Percentiles rank a stretch among this genome's conserved stretches.
These are phyloP conservation scores for Benthosema pterotum DNA, from an alignment of 2,797 vertebrate species.

Conservation along the genomic window DNA sequence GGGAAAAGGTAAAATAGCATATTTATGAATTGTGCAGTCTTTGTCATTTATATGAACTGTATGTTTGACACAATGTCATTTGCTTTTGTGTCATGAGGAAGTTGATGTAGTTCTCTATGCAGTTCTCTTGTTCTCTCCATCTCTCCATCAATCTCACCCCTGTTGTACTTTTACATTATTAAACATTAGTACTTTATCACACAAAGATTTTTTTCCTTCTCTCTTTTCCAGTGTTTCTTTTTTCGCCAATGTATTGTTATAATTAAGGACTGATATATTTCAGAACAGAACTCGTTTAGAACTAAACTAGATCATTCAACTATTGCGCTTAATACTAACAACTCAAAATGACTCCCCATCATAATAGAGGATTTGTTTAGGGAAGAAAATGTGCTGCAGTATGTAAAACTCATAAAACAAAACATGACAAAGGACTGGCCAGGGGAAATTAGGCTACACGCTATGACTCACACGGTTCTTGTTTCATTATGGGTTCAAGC, in stretches of 20 bases:
- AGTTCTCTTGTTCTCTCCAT: background rate
- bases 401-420: background rate
- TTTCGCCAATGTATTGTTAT: background rate
- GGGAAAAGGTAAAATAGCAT: background rate
- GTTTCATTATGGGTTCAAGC: too few relatives aligned
- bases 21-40: background rate
- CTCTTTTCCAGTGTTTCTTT: background rate
- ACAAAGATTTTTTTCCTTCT: background rate
- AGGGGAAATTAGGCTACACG: background rate
- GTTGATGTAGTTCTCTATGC: background rate
- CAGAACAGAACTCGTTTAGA: background rate
- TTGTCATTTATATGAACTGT: background rate
- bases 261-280: background rate
- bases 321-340: background rate
- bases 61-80: background rate
- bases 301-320: background rate
- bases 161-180: background rate
- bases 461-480: background rate
- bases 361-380: too few relatives aligned
- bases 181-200: background rate
- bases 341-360: background rate
- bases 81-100: background rate
- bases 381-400: too few relatives aligned
- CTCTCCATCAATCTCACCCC: background rate
- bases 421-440: background rate